Conservation (phyloP, 2,113 vertebrate genomes). For the Gracilinanus agilis region DNA sequence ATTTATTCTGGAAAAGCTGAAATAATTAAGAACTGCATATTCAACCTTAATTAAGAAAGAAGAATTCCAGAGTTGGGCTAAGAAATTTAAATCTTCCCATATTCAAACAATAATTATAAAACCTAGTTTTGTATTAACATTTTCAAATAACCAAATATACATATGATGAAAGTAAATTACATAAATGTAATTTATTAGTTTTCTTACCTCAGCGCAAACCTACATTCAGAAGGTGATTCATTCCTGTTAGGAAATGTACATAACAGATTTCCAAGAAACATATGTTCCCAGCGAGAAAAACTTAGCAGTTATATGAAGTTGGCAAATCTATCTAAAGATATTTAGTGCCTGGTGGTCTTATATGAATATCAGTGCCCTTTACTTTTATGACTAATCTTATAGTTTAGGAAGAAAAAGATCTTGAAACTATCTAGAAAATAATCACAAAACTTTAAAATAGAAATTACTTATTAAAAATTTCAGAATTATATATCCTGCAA, state of each 20-base stretch:
- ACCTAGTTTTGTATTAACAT: background rate
- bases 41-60: constrained; percentile 33
- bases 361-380: background rate
- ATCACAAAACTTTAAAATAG: constrained; percentile 27
- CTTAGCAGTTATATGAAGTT: background rate
- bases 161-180: background rate
- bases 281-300: background rate
- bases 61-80: constrained; percentile 31
- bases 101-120: constrained; percentile 27
- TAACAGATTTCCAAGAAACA: constrained; percentile 19
- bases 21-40: constrained; percentile 5
- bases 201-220: background rate
- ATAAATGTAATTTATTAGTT: constrained; percentile 12
- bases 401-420: background rate
- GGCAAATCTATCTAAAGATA: constrained; percentile 14
- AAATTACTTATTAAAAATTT: constrained; percentile 6
- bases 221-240: background rate
- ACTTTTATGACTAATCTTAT: constrained; percentile 26
- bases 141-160: constrained; percentile 33
- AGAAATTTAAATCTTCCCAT: constrained; percentile 3
- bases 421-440: constrained; percentile 51
- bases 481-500: constrained; percentile 16
- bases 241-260: background rate
- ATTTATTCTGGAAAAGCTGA: background rate
- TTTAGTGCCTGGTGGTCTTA: background rate